Evolutionary conservation across 1,140 invertebrate species (phyloP).

Genomic region (Trichomalopsis sarcophagae): DNA sequence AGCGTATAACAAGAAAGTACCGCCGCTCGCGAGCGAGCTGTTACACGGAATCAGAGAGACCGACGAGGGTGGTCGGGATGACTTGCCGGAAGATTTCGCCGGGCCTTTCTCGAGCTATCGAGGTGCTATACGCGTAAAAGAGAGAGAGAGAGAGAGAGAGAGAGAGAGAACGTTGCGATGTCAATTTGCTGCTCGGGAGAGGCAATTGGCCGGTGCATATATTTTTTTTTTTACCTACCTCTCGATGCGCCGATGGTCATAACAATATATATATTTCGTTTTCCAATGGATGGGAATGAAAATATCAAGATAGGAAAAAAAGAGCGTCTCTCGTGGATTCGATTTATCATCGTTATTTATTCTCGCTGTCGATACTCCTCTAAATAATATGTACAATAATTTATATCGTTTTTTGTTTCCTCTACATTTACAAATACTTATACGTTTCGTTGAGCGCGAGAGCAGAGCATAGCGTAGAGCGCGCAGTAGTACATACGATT

Average conservation of each 20-base stretch:
- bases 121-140: no score
- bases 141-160: not conserved
- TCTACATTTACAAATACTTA: slow-evolving; percentile 73
- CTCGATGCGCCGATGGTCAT: not conserved
- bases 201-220: not conserved
- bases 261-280: no score
- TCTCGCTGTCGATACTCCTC: slow-evolving; percentile 49
- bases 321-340: not conserved
- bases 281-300: no score
- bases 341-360: slow-evolving; percentile 54
- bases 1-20: slow-evolving; percentile 27
- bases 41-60: slow-evolving; percentile 38
- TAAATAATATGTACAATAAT: slow-evolving; percentile 72
- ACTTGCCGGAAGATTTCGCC: slow-evolving; percentile 8
- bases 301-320: not conserved
- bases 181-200: slow-evolving; percentile 14
- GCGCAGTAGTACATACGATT: slow-evolving; percentile 13
- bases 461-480: slow-evolving; percentile 38
- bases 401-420: slow-evolving; percentile 68
- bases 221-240: slow-evolving; percentile 15
- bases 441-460: slow-evolving; percentile 62
- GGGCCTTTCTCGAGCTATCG: not conserved
- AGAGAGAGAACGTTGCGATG: not conserved
- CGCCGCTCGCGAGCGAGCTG: slow-evolving; percentile 29
- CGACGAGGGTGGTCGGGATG: slow-evolving; percentile 42